Percentiles rank a stretch among this genome's conserved stretches.
These are phyloP conservation scores for Ariopsis seemanni DNA, from an alignment of 2,113 vertebrate species.

Conservation along the genomic window DNA sequence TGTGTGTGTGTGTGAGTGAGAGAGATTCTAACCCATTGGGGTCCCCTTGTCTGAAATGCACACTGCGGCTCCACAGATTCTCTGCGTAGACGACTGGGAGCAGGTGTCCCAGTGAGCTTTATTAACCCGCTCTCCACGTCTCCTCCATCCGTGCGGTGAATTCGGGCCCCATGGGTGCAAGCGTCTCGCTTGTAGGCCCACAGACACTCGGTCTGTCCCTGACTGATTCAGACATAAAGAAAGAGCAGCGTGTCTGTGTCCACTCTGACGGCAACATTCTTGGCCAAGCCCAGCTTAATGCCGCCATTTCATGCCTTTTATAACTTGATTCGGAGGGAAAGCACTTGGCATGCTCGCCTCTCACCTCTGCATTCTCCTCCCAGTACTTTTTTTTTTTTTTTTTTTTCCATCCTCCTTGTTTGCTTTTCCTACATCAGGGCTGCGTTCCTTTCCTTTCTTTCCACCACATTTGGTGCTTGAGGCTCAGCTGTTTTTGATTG, in stretches of 20 bases:
- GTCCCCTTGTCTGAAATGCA: slow-evolving; percentile 53
- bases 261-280: slow-evolving; percentile 26
- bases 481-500: slow-evolving; percentile 6
- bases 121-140: slow-evolving; percentile 49
- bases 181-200: slow-evolving; percentile 36
- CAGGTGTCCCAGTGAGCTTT: slow-evolving; percentile 57
- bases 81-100: slow-evolving; percentile 50
- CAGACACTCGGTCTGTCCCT: slow-evolving; percentile 42
- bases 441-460: background rate
- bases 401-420: slow-evolving; percentile 28
- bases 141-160: slow-evolving; percentile 47
- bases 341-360: background rate
- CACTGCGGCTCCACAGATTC: slow-evolving; percentile 49
- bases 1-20: slow-evolving; percentile 28
- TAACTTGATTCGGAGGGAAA: slow-evolving; percentile 20
- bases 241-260: background rate
- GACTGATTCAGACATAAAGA: slow-evolving; percentile 35
- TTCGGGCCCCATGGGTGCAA: slow-evolving; percentile 42
- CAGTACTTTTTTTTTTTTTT: background rate
- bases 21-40: slow-evolving; percentile 38
- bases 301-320: slow-evolving; percentile 26
- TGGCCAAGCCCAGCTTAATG: slow-evolving; percentile 29
- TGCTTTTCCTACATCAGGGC: slow-evolving; percentile 18
- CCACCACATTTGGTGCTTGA: slow-evolving; percentile 17
- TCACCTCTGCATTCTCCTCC: slow-evolving; percentile 21